Evolutionary conservation across 2,113 vertebrate genomes (phyloP), one percentile per base, ranked within the genome.

Genomic region (Phyllostomus discolor): DNA sequence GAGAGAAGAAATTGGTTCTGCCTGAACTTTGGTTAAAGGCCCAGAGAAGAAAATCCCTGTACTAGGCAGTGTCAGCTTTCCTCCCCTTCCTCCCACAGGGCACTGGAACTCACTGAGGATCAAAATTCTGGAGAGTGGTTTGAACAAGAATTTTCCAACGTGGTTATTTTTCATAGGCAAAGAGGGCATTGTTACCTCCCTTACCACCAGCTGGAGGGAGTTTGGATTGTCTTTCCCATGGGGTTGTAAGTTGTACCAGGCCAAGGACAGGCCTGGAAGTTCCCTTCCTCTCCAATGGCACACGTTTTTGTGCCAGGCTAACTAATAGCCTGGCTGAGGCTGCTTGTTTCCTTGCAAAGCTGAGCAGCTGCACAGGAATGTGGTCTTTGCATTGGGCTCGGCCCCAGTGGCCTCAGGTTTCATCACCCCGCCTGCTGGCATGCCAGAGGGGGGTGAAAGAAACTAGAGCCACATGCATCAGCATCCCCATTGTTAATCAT

Each of bases 1-100:
- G 64, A 95, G 75, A 52, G 85, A 92, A 73, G n/a, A 87, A 89
- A 91, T 48, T 41, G 48, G 20, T 84, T 95, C 43, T 87, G 62
- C 70, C 76, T 91, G 64, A 67, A 75, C 75, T 95, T 88, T 46
- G 41, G 31, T 43, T 64, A 64, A 89, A 94, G 83, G 28, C 22
- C 52, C 19, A 7, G 46, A 92, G 54, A 79, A 91, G 73, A 62
- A 78, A 78, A 22, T 48, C 76, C 67, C 80, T 76, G 59, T 16
- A 24, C 66, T 66, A 57, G 66, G 35, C 54, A 46, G 20, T 31
- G 1, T 38, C 20, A 41, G 20, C 62, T 35, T 76, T 38, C 62
- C 59, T 31, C 14, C 17, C 24, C 2, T 11, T 26, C 33, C 4
- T 11, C 35, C 33, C 41, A 28, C 1, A 59, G 35, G 67, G 10